A percentile compares a stretch with the other conserved stretches of the same genome.
Evolutionary conservation across 2,888 invertebrate genomes (phyloP).

Genomic region (Ligdia adustata): DNA sequence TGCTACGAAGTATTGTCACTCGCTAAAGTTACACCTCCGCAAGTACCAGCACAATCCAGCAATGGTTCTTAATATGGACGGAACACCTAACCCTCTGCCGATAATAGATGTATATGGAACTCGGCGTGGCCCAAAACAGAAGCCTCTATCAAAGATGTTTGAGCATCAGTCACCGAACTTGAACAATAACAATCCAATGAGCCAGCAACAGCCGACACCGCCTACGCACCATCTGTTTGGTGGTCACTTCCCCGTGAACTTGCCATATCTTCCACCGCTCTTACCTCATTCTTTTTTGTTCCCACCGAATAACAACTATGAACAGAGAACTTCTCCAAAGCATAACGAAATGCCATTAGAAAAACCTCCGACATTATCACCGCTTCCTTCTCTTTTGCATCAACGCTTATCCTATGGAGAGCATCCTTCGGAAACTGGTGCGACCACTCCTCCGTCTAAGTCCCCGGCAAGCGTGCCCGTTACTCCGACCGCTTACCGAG

Average conservation of each 20-base stretch:
- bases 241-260: conserved; percentile 72
- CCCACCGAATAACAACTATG: conserved; percentile 76
- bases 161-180: conserved; percentile 61
- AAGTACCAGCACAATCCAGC: conserved; percentile 96
- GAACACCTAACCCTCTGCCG: conserved; percentile 93
- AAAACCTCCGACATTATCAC: conserved; percentile 50
- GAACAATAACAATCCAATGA: conserved; percentile 46
- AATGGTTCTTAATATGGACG: conserved; percentile 94
- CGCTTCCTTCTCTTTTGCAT: conserved; percentile 68
- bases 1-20: conserved; percentile 99
- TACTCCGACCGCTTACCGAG: conserved; percentile 52
- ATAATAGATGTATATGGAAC: conserved; percentile 97
- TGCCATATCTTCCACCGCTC: conserved; percentile 76
- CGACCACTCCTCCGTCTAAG: conserved; percentile 52
- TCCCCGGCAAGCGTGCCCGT: conserved; percentile 57
- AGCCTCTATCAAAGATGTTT: conserved; percentile 67
- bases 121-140: conserved; percentile 92
- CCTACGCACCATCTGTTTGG: conserved; percentile 71
- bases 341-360: conserved; percentile 52
- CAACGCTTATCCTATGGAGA: conserved; percentile 67
- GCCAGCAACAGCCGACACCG: conserved; percentile 53
- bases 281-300: conserved; percentile 77
- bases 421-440: conserved; percentile 44
- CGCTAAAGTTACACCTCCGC: conserved; percentile 96
- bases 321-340: conserved; percentile 61